Percentiles rank a stretch among this genome's conserved stretches.
Evolutionary conservation across 2,113 vertebrate species (phyloP).

Genomic region (Microcebus murinus): DNA sequence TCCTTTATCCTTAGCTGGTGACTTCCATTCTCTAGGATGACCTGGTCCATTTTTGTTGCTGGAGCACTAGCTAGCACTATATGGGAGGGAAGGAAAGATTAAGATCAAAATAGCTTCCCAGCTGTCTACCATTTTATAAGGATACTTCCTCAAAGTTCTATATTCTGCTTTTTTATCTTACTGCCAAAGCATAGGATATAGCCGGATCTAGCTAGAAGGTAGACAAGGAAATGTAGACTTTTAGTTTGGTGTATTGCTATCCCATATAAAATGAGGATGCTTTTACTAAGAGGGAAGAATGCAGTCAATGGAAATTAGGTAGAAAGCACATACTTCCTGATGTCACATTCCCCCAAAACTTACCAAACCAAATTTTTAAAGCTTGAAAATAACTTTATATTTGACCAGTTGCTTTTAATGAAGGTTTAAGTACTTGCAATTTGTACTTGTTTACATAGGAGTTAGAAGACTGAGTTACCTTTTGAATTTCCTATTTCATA

Average conservation of each 20-base stretch:
- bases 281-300: neutral
- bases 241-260: neutral
- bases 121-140: neutral
- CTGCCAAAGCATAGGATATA: neutral
- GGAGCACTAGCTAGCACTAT: neutral
- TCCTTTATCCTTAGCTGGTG: neutral
- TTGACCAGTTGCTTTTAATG: slow-evolving; percentile 42
- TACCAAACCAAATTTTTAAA: slow-evolving; percentile 28
- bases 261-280: neutral
- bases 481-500: slow-evolving; percentile 25
- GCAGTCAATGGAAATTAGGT: neutral
- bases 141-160: neutral
- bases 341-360: neutral
- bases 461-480: slow-evolving; percentile 6
- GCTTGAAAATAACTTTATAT: slow-evolving; percentile 25
- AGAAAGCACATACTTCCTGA: neutral
- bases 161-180: neutral
- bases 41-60: neutral
- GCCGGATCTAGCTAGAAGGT: neutral
- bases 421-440: neutral
- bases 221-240: neutral
- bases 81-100: neutral
- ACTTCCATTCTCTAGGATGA: neutral
- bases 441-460: slow-evolving; percentile 33
- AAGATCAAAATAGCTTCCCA: neutral